A percentile compares a stretch with the other conserved stretches of the same genome.
phyloP scores from a whole-genome alignment of 2,797 vertebrate genomes.

The Staurois parvus region DNA sequence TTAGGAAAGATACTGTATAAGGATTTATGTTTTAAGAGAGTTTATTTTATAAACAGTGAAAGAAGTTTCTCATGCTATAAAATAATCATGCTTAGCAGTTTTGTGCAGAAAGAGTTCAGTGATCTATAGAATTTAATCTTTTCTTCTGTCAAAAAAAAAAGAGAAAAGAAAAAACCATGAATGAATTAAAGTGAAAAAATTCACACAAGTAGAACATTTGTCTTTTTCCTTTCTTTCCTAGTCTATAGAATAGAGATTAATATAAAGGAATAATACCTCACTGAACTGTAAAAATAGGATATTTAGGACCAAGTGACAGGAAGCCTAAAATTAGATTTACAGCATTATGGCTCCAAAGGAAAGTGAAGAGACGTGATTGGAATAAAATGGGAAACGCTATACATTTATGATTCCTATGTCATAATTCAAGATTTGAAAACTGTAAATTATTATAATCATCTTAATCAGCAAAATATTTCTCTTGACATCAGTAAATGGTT shows the following conservation, averaged over 20 bases:
- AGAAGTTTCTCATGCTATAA: neutral
- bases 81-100: slow-evolving; percentile 5
- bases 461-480: too few species aligned
- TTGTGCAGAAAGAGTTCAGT: slow-evolving; percentile 25
- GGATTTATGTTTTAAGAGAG: slow-evolving; percentile 15
- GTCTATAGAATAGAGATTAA: slow-evolving; percentile 28
- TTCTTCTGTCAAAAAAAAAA: slow-evolving; percentile 19
- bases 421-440: too few species aligned
- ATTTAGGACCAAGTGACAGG: slow-evolving; percentile 14
- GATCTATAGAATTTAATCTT: slow-evolving; percentile 36
- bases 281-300: slow-evolving; percentile 28
- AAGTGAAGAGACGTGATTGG: neutral
- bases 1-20: slow-evolving; percentile 41
- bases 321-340: slow-evolving; percentile 12
- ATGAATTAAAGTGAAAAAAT: slow-evolving; percentile 28
- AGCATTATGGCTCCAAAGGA: slow-evolving; percentile 5
- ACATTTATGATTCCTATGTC: too few species aligned
- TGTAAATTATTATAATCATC: too few species aligned
- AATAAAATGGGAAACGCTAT: too few species aligned
- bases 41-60: slow-evolving; percentile 18
- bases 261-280: slow-evolving; percentile 33
- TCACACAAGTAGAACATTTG: slow-evolving; percentile 24
- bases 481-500: too few species aligned
- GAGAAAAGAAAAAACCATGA: neutral
- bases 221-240: slow-evolving; percentile 6